Base-by-base conservation (phyloP, 2,797 vertebrate genomes). In the Enoplosus armatus region DNA sequence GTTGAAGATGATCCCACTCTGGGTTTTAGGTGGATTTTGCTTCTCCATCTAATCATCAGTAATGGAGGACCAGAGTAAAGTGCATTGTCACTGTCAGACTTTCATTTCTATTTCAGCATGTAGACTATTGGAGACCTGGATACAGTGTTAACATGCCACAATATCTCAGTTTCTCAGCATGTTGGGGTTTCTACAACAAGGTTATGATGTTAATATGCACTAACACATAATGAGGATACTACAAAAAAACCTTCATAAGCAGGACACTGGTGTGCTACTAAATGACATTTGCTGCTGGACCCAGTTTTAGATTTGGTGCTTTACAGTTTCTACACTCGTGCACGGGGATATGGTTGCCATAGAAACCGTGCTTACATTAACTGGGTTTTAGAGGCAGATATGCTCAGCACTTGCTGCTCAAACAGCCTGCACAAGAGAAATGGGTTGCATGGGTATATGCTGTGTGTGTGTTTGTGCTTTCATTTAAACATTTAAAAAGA, bases 361-460 rank as follows among this genome's bases (percentile, higher is more conserved):
- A 84, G 92, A 85, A 93, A 94, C 91, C 55, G 50, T 85, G 83
- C 77, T 86, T 92, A 84, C 83, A 87, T 90, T 87, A 88, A 87
- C 82, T 82, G 29, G 64, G 74, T 54, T 86, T 88, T 85, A 35
- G 26, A 91, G 66, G 76, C 77, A 61, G 68, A 77, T 74, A 78
- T 72, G 55, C 67, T 55, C 39, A 74, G 62, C 58, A 27, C 51
- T 87, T 29, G 12, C 59, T 72, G 39, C 56, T 78, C 67, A 45
- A 81, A 64, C 45, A 77, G 69, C 77, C 70, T 55, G 24, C 14
- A 54, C 31, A 76, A 73, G 58, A 82, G 43, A 56, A n/a, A n/a
- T n/a, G n/a, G n/a, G n/a, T 16, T 67, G 27, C 56, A 56, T 41
- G 12, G 5, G 22, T 41, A 12, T 53, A 41, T 26, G 15, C 55